Base-by-base conservation (phyloP, 1,140 invertebrate species). In the Octopus bimaculoides region DNA sequence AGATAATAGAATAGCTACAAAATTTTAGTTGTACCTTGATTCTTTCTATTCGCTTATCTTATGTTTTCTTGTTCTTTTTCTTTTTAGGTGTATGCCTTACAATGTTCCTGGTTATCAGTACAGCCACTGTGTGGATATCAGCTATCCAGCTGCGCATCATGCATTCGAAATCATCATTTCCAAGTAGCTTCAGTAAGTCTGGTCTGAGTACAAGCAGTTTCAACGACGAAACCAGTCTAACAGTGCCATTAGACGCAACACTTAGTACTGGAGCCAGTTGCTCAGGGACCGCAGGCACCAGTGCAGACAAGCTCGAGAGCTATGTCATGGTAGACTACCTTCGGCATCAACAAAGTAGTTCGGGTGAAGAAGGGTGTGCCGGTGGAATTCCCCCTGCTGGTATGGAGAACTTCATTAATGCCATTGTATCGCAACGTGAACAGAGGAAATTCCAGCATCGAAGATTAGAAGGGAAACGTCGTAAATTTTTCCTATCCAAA, bases 361-460 rank as follows among this genome's bases (percentile, higher is more conserved):
- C 74, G 6, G 74, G 52, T 41, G 74, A 75, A 10, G 74, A 75
- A 53, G 66, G 66, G 5, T 71, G 66, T 20, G 66, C 17, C 8
- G 66, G 66, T 6, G 26, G 14, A 14, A 20, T 14, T 5, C 66
- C 66, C 5, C 74, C 74, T 5, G 74, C 20, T 52, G 41, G 52
- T 7, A 75, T 75, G 74, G 74, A 75, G 52, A 75, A 75, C 74
- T 75, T 75, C 20, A 52, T 75, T 52, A 75, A 75, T 52, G 52
- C 41, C 74, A 53, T 77, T 12, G 20, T 75, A 41, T 77, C 55
- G 77, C n/a, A 61, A 66, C 54, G 78, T 53, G 73, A 79, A 54
- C 52, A 20, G 52, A 79, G 73, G 17, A 74, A 73, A 20, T 14
- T 41, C 14, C 52, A 74, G 17, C 53, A 14, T 73, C 7, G 52